Evolutionary conservation across 2,113 vertebrate genomes (phyloP), one percentile per base, ranked within the genome.

Genomic region (Dolichotis patagonum): DNA sequence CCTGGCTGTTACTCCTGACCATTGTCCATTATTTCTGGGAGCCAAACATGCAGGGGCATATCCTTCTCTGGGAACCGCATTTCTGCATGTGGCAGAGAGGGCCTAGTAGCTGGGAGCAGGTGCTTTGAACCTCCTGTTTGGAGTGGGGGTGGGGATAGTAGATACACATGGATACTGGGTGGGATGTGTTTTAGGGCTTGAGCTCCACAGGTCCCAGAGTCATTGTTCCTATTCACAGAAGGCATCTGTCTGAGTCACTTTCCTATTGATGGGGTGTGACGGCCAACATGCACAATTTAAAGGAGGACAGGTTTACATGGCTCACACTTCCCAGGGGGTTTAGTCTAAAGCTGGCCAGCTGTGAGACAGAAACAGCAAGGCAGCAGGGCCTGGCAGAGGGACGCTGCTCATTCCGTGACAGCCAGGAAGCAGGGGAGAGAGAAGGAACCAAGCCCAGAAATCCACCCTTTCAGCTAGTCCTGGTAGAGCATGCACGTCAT

Each of bases 21-120:
- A 38, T 95, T 94, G 75, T 28, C 24, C 62, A 81, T 26, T 43
- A 67, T 81, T 96, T 96, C 93, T 93, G 89, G 90, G 69, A 95
- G 71, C n/a, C 63, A 88, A 32, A 90, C 32, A 69, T 88, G 19
- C 46, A 87, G 71, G 43, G 77, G 35, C 28, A 54, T 65, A 32
- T 4, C 54, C 32, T 69, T 9, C 93, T 20, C 69, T 82, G 80
- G 82, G 32, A 85, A 78, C 19, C 87, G 73, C 6, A 7, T 43
- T 62, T 83, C 12, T 82, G 52, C 73, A 88, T 13, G 22, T 63
- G 49, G 22, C 43, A 49, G 60, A 54, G 65, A 62, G 88, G 69
- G 41, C 67, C 69, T 60, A 81, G 89, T 49, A 81, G 54, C 43
- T 69, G n/a, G 54, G 60, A 58, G 38, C 58, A 71, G 86, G 58